Evolutionary conservation across 2,888 invertebrate species (phyloP), one percentile per base, ranked within the genome.

Genomic region (Phengaris alcon): DNA sequence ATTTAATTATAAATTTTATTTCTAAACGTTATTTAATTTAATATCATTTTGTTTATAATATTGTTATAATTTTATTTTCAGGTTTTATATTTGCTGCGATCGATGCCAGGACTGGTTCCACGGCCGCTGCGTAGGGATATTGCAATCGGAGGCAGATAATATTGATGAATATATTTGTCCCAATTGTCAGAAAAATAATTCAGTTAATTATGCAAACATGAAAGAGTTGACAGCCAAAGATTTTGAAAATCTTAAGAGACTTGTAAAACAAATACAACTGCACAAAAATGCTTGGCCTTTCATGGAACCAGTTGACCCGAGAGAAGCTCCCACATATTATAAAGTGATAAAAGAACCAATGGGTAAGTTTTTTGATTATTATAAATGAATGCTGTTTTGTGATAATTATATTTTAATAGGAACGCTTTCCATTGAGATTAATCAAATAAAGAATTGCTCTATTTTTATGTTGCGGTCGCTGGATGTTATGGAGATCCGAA

Each of bases 51-150:
- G 6, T 6, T 46, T 46, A 6, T 46, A 46, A 48, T 48, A 48
- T 48, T 48, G 8, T 6, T 48, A 48, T 48, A 3, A 54, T 59
- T 59, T 46, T 46, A 76, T 68, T 90, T 94, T 64, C 87, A 98
- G 98, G 90, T 99, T 99, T 94, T 99, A 99, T 90, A 99, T 99
- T 84, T 99, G 99, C 87, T 99, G 99, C 89, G 99, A 99, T 93
- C 96, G 97, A 79, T 99, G 99, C 90, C 98, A 99, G 89, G 99
- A 98, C 90, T 99, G 99, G 99, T 99, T 99, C 94, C 99, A 99
- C 89, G 99, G 99, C 8, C 95, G 97, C 76, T 99, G 99, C 90
- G 99, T 99, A 69, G 99, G 99, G 59, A 97, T 98, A 84, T 91
- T 98, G 74, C 98, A 98, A 85, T 97, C 97, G 4, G 98, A 98